phyloP scores from a whole-genome alignment of 2,797 vertebrate genomes.

The Poecilia gillii region DNA sequence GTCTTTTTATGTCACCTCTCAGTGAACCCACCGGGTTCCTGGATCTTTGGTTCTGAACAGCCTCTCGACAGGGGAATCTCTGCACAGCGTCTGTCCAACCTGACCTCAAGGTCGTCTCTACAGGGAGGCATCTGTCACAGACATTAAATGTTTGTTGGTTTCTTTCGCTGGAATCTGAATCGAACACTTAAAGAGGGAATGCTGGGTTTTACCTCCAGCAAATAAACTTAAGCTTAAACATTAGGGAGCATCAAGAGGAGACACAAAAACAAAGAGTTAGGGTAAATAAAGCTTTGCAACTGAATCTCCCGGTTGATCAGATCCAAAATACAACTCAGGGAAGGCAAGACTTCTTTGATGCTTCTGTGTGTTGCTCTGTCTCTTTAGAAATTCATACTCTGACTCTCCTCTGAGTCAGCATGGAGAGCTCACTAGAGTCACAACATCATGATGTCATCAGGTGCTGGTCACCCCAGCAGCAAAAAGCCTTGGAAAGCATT shows the following conservation, averaged over 20 bases:
- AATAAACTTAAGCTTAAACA: background rate
- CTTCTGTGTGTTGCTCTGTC: background rate
- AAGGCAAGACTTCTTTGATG: background rate
- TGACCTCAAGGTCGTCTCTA: background rate
- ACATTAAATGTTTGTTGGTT: background rate
- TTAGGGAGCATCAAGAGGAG: background rate
- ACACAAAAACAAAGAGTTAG: background rate
- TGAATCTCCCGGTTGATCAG: background rate
- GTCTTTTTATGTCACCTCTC: background rate
- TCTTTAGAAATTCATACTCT: background rate
- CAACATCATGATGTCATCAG: background rate
- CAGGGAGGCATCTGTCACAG: background rate
- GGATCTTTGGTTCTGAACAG: background rate
- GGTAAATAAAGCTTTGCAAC: background rate
- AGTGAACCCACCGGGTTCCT: background rate
- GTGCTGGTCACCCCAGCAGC: background rate
- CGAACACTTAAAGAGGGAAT: background rate
- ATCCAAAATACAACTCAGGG: background rate
- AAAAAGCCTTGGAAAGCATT: background rate
- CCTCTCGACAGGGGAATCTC: background rate
- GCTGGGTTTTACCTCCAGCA: background rate
- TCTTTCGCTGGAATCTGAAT: background rate
- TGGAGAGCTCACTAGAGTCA: background rate
- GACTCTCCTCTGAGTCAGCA: background rate
- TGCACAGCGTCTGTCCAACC: background rate